These are phyloP conservation scores for Tiliqua scincoides DNA, from an alignment of 2,113 vertebrate species.

Conservation along the genomic window DNA sequence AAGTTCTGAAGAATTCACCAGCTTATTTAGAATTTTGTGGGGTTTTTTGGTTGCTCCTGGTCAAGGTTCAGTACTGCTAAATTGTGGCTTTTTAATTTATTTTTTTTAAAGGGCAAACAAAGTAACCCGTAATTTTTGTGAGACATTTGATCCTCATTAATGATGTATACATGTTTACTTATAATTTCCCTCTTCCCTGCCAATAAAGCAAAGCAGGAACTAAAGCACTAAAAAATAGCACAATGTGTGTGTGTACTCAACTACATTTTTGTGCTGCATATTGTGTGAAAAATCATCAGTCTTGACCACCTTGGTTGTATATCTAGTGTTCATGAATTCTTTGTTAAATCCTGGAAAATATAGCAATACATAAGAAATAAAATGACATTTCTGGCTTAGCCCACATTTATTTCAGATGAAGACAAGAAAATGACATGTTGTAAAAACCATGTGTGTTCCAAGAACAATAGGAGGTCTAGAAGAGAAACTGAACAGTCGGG, in stretches of 20 bases:
- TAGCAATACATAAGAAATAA: constrained; percentile 57
- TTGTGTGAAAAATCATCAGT: neutral
- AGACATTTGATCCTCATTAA: neutral
- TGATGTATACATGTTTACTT: neutral
- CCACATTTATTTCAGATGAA: constrained; percentile 60
- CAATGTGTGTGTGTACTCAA: no score
- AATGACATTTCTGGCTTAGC: constrained; percentile 65
- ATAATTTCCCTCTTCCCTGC: no score
- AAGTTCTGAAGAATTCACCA: no score
- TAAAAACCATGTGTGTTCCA: constrained; percentile 49
- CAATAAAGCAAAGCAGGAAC: neutral
- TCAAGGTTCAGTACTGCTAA: no score
- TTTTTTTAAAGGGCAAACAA: no score
- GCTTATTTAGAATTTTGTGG: no score
- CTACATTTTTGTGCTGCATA: neutral
- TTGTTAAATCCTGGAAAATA: constrained; percentile 61
- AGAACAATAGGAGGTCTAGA: neutral
- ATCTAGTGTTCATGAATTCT: neutral
- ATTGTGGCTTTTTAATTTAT: no score
- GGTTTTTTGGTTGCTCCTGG: no score
- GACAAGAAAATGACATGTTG: constrained; percentile 53
- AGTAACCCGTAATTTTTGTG: neutral
- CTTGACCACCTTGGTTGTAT: neutral
- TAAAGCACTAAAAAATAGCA: neutral
- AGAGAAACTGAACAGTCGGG: neutral